These are phyloP conservation scores for Falco berigora DNA, from an alignment of 2,797 vertebrate species.

Conservation along the genomic window DNA sequence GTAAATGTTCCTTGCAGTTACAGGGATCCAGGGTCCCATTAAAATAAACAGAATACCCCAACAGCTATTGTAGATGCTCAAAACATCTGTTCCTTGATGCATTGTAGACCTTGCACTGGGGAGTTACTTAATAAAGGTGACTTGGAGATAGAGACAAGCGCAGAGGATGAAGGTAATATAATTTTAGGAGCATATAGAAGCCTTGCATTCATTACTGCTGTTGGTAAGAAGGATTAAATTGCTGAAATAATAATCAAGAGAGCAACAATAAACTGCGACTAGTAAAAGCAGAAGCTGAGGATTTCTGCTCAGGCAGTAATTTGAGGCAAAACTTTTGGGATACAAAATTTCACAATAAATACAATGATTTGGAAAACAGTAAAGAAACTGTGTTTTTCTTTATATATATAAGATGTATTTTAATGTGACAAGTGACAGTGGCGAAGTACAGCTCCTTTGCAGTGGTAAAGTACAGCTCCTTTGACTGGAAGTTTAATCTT, in stretches of 20 bases:
- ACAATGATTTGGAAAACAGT: neutral
- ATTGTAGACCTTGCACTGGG: neutral
- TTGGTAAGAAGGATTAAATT: slow-evolving; percentile 4
- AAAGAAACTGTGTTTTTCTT: neutral
- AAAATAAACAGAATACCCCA: slow-evolving; percentile 44
- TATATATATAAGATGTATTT: neutral
- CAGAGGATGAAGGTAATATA: neutral
- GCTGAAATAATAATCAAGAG: slow-evolving; percentile 11
- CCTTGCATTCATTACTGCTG: neutral
- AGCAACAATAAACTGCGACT: neutral
- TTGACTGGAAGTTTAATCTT: neutral
- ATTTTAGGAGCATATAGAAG: slow-evolving; percentile 14
- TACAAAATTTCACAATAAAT: neutral
- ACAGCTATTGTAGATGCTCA: neutral
- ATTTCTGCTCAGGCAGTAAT: neutral
- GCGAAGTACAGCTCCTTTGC: neutral
- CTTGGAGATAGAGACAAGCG: neutral
- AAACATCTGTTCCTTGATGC: neutral
- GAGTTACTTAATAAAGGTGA: slow-evolving; percentile 22
- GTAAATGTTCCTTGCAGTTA: slow-evolving; percentile 23
- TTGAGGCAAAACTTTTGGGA: neutral
- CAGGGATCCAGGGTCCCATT: slow-evolving; percentile 12
- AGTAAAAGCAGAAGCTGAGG: neutral
- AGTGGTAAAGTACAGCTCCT: neutral
- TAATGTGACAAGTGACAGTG: neutral